Percentiles rank a stretch among this genome's conserved stretches.
These are phyloP conservation scores for Notarius lentiginosus DNA, from an alignment of 2,113 vertebrate species.

Conservation along the genomic window DNA sequence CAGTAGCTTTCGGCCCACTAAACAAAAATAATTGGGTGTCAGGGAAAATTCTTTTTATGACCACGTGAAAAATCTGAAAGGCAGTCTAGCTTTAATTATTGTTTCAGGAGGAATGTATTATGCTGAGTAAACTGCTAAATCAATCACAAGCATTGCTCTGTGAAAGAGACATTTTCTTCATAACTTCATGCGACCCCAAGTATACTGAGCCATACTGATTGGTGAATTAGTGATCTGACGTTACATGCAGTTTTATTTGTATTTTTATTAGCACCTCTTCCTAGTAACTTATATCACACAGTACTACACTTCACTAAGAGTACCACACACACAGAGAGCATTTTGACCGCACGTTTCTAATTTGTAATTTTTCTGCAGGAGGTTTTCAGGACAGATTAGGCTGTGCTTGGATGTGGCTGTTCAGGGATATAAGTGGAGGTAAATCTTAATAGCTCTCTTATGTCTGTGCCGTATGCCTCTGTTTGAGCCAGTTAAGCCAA, in stretches of 20 bases:
- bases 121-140: conserved; percentile 48
- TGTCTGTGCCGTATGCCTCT: conserved; percentile 60
- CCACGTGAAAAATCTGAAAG: no score
- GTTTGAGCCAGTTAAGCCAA: conserved; percentile 53
- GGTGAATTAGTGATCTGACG: not conserved
- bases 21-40: no score
- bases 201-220: not conserved
- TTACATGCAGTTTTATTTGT: not conserved
- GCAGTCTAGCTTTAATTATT: no score
- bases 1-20: no score
- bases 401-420: conserved; percentile 40
- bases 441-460: conserved; percentile 58
- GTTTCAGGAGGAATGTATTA: not conserved
- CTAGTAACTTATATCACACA: not conserved
- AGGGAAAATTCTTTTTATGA: no score
- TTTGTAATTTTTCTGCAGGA: conserved; percentile 27
- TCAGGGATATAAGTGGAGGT: conserved; percentile 58
- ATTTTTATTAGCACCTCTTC: not conserved
- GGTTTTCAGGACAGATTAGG: conserved; percentile 27
- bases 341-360: conserved; percentile 14
- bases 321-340: not conserved
- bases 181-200: no score
- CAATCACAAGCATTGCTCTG: conserved; percentile 55
- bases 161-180: not conserved
- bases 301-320: not conserved